A percentile compares a stretch with the other conserved stretches of the same genome.
phyloP scores from a whole-genome alignment of 1,140 invertebrate genomes.

The Melipona quadrifasciata region DNA sequence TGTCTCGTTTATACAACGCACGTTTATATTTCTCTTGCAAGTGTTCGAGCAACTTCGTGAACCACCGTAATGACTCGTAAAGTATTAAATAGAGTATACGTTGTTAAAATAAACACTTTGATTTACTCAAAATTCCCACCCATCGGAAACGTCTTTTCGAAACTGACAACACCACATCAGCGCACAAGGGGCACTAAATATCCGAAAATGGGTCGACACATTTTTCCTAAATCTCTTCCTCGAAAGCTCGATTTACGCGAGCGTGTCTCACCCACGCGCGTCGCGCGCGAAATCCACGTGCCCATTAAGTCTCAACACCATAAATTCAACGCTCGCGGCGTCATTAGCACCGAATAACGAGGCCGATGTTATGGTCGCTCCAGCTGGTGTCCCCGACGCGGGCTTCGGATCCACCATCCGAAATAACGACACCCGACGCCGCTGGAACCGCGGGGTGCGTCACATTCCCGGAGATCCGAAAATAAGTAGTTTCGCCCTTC shows the following conservation, averaged over 20 bases:
- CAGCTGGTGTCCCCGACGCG: slow-evolving; percentile 54
- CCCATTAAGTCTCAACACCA: slow-evolving; percentile 64
- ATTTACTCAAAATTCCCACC: not conserved
- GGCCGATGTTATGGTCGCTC: slow-evolving; percentile 68
- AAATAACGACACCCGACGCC: slow-evolving; percentile 66
- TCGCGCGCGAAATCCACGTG: slow-evolving; percentile 63
- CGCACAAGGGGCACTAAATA: not conserved
- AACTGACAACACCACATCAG: not conserved
- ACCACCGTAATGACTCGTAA: too few species aligned
- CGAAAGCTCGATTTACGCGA: slow-evolving; percentile 57
- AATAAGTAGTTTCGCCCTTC: slow-evolving; percentile 61
- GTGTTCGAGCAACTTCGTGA: too few species aligned
- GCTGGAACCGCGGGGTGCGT: slow-evolving; percentile 59
- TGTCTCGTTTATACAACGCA: too few species aligned
- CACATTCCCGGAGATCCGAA: slow-evolving; percentile 71
- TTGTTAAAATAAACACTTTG: too few species aligned
- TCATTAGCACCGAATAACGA: slow-evolving; percentile 77
- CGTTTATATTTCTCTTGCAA: too few species aligned
- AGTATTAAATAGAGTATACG: too few species aligned
- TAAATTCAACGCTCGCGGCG: slow-evolving; percentile 70
- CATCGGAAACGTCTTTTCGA: too few species aligned
- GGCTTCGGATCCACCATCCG: slow-evolving; percentile 46
- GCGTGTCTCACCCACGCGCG: slow-evolving; percentile 2
- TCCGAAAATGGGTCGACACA: not conserved
- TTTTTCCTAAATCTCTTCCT: slow-evolving; percentile 17